Evolutionary conservation across 1,140 invertebrate species (phyloP).

Genomic region (Drosophila nigromelanica): DNA sequence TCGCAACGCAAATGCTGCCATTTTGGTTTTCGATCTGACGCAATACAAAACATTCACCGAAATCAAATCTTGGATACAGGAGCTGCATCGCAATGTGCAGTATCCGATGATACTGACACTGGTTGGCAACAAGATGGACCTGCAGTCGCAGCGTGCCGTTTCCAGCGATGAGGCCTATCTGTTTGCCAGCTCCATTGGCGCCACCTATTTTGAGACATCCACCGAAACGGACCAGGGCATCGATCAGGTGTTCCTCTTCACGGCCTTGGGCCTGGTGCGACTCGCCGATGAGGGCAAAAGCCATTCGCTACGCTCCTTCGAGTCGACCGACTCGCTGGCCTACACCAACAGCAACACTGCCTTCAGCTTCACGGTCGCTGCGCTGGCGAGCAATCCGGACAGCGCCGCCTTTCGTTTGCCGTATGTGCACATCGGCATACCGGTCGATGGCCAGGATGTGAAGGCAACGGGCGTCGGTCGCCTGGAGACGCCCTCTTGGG

Average conservation of each 20-base stretch:
- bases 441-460: slow-evolving; percentile 83
- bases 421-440: slow-evolving; percentile 75
- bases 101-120: slow-evolving; percentile 90
- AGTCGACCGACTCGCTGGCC: slow-evolving; percentile 84
- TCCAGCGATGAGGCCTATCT: slow-evolving; percentile 88
- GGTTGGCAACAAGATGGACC: slow-evolving; percentile 94
- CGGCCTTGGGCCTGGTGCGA: slow-evolving; percentile 86
- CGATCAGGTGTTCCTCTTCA: slow-evolving; percentile 88
- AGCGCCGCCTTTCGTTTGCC: slow-evolving; percentile 66
- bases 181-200: slow-evolving; percentile 93
- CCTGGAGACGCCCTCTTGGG: slow-evolving; percentile 85
- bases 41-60: slow-evolving; percentile 88
- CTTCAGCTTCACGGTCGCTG: slow-evolving; percentile 57
- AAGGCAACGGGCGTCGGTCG: slow-evolving; percentile 85
- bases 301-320: slow-evolving; percentile 84
- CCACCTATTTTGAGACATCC: slow-evolving; percentile 92
- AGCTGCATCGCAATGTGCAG: slow-evolving; percentile 90
- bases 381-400: slow-evolving; percentile 41
- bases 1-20: slow-evolving; percentile 93
- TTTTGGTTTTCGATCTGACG: slow-evolving; percentile 95
- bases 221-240: slow-evolving; percentile 90
- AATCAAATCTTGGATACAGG: slow-evolving; percentile 92
- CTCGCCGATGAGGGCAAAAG: slow-evolving; percentile 84
- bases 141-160: slow-evolving; percentile 87
- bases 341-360: slow-evolving; percentile 80